Percentiles rank a stretch among this genome's conserved stretches.
Evolutionary conservation across 1,140 invertebrate genomes (phyloP).

Genomic region (Trachymyrmex cornetzi): DNA sequence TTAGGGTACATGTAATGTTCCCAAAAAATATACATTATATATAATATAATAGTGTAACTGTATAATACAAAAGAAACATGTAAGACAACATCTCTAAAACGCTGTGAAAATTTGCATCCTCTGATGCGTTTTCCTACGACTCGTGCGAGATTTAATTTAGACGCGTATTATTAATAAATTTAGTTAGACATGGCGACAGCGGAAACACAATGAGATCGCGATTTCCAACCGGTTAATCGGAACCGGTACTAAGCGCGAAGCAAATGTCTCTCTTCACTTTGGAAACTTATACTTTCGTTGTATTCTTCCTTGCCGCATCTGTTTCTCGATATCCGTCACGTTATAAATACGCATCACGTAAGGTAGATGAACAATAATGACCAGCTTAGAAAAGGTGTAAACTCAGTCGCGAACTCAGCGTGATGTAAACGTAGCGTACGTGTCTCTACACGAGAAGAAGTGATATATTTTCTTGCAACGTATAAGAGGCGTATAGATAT

Average conservation of each 20-base stretch:
- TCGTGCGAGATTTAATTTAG: neutral
- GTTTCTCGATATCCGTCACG: neutral
- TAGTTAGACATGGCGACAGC: neutral
- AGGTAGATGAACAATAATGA: slow-evolving; percentile 24
- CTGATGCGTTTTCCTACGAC: slow-evolving; percentile 18
- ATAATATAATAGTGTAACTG: slow-evolving; percentile 43
- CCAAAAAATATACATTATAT: slow-evolving; percentile 12
- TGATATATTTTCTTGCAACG: slow-evolving; percentile 55
- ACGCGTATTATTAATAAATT: neutral
- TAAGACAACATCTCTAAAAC: neutral
- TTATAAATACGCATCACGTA: neutral
- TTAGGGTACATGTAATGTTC: slow-evolving; percentile 52
- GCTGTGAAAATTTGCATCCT: slow-evolving; percentile 25
- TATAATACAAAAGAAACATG: slow-evolving; percentile 10
- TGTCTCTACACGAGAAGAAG: slow-evolving; percentile 45
- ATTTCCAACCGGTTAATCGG: neutral
- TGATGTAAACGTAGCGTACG: slow-evolving; percentile 10
- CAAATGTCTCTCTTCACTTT: neutral
- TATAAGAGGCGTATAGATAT: slow-evolving; percentile 35
- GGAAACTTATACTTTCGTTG: neutral
- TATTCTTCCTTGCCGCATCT: neutral
- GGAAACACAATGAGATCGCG: neutral
- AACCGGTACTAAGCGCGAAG: slow-evolving; percentile 12
- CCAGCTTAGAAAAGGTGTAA: slow-evolving; percentile 18
- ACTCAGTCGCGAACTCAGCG: slow-evolving; percentile 30